A percentile compares a stretch with the other conserved stretches of the same genome.
Conservation (phyloP, 2,113 vertebrate genomes). For the Xyrauchen texanus region DNA sequence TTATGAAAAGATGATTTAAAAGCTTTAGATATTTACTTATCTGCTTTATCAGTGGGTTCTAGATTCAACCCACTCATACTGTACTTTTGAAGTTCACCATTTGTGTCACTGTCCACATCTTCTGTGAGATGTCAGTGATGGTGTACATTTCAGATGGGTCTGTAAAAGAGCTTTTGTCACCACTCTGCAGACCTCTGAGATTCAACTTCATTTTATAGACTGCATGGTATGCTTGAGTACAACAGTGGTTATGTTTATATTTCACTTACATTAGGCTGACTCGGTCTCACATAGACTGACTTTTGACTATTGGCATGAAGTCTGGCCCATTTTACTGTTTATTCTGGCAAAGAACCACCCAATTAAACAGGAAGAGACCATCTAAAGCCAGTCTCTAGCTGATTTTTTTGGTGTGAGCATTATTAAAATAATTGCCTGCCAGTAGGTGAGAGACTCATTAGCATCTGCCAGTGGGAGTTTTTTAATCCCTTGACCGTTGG, state of each 20-base stretch:
- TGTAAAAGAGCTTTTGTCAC: slow-evolving; percentile 7
- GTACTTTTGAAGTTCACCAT: slow-evolving; percentile 4
- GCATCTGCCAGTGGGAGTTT: too few species aligned
- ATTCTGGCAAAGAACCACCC: too few species aligned
- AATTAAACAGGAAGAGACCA: too few species aligned
- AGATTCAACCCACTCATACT: slow-evolving; percentile 9
- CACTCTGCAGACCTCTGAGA: not conserved
- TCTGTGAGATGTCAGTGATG: not conserved
- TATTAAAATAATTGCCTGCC: too few species aligned
- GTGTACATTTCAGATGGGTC: slow-evolving; percentile 3
- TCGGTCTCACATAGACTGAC: not conserved
- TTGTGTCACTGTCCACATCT: not conserved
- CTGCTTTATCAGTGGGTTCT: slow-evolving; percentile 4
- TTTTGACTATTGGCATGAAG: too few species aligned
- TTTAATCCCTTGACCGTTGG: too few species aligned
- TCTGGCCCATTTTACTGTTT: too few species aligned
- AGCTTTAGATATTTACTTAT: not conserved
- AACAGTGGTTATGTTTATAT: not conserved
- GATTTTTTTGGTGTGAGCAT: too few species aligned
- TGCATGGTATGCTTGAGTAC: not conserved
- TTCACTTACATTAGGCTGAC: not conserved
- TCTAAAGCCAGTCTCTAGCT: too few species aligned
- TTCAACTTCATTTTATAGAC: not conserved
- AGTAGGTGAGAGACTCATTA: too few species aligned
- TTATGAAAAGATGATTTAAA: slow-evolving; percentile 22